Evolutionary conservation across 2,888 invertebrate genomes (phyloP), one percentile per base, ranked within the genome.

Genomic region (Eilema caniola): DNA sequence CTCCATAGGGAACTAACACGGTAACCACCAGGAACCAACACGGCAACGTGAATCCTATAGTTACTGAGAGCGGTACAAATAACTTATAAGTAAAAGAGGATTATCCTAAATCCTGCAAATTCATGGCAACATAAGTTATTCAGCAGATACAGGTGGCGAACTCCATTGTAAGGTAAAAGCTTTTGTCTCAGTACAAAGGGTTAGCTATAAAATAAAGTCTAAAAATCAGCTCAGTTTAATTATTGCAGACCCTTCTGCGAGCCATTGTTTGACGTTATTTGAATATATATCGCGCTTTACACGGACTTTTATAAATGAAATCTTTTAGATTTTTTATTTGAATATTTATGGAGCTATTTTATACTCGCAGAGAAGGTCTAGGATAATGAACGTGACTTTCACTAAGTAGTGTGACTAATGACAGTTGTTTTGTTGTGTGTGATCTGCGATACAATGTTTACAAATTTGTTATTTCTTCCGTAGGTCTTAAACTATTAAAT

Each of bases 201-300:
- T 80, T 69, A 75, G 82, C 74, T 75, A 75, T 84, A 78, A 80
- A 85, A 84, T 79, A 82, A 85, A 86, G 83, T 85, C 83, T 73
- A 86, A 86, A 67, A 86, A 86, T 86, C 87, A 82, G 77, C 74
- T 70, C 70, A 73, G 74, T 79, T 84, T 85, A 84, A 86, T 86
- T 85, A 85, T 82, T 81, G 75, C 81, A 82, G 83, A 79, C 86
- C 85, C 82, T 84, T 85, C 81, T 81, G 73, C 67, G 73, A 47
- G 67, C 72, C 77, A 78, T 83, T 85, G 82, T 81, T 77, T 68
- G 31, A 47, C 56, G 53, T 67, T 75, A 70, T 80, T 81, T 78
- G 70, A 73, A 82, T 75, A 70, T 75, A 67, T 71, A 73, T 77
- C 72, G 69, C 25, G 72, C 73, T 71, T 70, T 61, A 66, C n/a